These are phyloP conservation scores for Patella depressa DNA, from an alignment of 2,888 invertebrate species.

Conservation along the genomic window DNA sequence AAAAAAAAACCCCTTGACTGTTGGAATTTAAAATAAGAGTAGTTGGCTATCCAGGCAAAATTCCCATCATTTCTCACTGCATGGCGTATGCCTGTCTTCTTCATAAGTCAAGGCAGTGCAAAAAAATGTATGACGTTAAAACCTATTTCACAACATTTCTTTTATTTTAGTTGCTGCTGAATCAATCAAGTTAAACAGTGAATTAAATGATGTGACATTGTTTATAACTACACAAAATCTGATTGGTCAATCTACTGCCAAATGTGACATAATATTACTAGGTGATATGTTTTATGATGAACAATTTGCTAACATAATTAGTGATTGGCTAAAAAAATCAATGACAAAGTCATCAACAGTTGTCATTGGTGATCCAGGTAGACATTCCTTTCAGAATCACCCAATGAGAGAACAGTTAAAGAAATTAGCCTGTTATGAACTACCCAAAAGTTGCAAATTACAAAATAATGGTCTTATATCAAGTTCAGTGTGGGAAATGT, in stretches of 20 bases:
- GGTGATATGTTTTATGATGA: conserved; percentile 82
- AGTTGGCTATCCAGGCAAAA: too few relatives aligned
- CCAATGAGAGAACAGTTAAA: conserved; percentile 44
- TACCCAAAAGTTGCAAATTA: conserved; percentile 39
- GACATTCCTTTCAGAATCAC: conserved; percentile 49
- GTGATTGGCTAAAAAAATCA: conserved; percentile 47
- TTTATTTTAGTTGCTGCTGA: conserved; percentile 59
- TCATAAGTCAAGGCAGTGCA: too few relatives aligned
- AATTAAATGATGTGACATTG: conserved; percentile 51
- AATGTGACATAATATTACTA: conserved; percentile 77
- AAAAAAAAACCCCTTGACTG: too few relatives aligned
- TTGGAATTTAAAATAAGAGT: too few relatives aligned
- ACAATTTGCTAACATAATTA: conserved; percentile 47
- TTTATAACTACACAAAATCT: conserved; percentile 78
- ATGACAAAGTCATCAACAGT: conserved; percentile 40
- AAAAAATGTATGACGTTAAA: neutral
- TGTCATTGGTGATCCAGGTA: conserved; percentile 65
- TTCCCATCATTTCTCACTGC: too few relatives aligned
- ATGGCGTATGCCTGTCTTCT: too few relatives aligned
- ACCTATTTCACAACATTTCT: conserved; percentile 7
- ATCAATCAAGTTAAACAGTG: conserved; percentile 62
- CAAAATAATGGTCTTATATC: conserved; percentile 58
- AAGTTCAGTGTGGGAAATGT: conserved; percentile 49
- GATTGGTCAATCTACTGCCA: conserved; percentile 42
- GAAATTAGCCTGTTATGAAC: conserved; percentile 42